Evolutionary conservation across 2,113 vertebrate genomes (phyloP).

Genomic region (Hippopotamus amphibius): DNA sequence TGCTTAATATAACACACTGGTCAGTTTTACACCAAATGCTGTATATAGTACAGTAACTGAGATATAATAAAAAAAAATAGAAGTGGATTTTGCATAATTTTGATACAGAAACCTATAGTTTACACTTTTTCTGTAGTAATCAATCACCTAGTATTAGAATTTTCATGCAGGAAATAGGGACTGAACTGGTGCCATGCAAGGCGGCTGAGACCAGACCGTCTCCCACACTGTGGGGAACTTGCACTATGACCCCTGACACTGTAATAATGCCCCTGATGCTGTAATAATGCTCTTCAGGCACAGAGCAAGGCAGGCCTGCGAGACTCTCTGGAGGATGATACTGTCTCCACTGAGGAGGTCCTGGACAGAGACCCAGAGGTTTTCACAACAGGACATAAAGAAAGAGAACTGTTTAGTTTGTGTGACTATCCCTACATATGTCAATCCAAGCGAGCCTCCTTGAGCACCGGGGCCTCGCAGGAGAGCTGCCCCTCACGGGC

Average conservation of each 20-base stretch:
- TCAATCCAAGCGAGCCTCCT: background rate
- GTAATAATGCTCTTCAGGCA: background rate
- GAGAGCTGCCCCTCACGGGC: rapidly evolving
- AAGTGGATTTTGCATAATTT: background rate
- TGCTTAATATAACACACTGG: too few relatives aligned
- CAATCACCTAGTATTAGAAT: background rate
- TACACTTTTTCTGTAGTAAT: background rate
- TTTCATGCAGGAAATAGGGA: background rate
- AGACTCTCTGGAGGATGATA: background rate
- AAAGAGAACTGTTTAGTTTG: background rate
- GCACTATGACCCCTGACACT: rapidly evolving
- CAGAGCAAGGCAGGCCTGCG: rapidly evolving
- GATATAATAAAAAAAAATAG: background rate
- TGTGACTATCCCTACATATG: rapidly evolving
- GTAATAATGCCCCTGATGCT: background rate
- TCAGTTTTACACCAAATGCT: background rate
- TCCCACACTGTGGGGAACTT: background rate
- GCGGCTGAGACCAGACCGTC: background rate
- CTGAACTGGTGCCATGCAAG: rapidly evolving
- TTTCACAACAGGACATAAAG: background rate
- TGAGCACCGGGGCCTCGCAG: background rate
- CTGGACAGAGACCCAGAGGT: background rate
- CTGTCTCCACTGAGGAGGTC: background rate
- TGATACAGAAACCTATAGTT: background rate
- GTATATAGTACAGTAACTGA: background rate